Conservation (phyloP, 2,888 invertebrate species). For the Selenia dentaria region DNA sequence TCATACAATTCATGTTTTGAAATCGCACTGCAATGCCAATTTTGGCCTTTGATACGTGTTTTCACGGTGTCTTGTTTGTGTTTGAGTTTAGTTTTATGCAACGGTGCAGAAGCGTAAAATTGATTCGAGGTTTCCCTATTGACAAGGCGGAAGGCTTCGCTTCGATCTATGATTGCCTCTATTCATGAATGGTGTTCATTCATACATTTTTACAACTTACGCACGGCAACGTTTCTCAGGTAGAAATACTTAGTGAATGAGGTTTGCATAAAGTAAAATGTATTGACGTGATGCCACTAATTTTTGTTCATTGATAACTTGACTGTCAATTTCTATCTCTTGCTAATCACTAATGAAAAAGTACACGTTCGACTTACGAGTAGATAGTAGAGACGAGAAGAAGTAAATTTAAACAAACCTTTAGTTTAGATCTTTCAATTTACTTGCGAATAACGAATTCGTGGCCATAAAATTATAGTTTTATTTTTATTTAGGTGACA, state of each 20-base stretch:
- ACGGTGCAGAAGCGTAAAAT: slow-evolving; percentile 75
- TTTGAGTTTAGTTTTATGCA: slow-evolving; percentile 75
- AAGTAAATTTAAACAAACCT: no score
- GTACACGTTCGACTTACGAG: no score
- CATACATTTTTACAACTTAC: slow-evolving; percentile 66
- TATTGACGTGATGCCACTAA: no score
- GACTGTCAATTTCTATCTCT: no score
- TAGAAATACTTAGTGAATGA: slow-evolving; percentile 54
- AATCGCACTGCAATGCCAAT: slow-evolving; percentile 53
- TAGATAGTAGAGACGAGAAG: no score
- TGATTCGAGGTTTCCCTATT: slow-evolving; percentile 60
- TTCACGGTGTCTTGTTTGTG: slow-evolving; percentile 56
- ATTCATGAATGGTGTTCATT: slow-evolving; percentile 62
- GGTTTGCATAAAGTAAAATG: no score
- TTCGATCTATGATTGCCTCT: slow-evolving; percentile 51
- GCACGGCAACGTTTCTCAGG: slow-evolving; percentile 58
- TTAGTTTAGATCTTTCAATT: no score
- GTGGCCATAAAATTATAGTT: no score
- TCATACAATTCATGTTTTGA: slow-evolving; percentile 67
- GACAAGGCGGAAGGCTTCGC: slow-evolving; percentile 65
- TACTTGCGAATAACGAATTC: no score
- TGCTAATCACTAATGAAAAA: no score
- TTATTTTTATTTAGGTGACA: no score
- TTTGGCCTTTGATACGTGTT: slow-evolving; percentile 46
- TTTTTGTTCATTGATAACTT: no score